phyloP scores from a whole-genome alignment of 2,113 vertebrate species.

The Toxostoma redivivum region DNA sequence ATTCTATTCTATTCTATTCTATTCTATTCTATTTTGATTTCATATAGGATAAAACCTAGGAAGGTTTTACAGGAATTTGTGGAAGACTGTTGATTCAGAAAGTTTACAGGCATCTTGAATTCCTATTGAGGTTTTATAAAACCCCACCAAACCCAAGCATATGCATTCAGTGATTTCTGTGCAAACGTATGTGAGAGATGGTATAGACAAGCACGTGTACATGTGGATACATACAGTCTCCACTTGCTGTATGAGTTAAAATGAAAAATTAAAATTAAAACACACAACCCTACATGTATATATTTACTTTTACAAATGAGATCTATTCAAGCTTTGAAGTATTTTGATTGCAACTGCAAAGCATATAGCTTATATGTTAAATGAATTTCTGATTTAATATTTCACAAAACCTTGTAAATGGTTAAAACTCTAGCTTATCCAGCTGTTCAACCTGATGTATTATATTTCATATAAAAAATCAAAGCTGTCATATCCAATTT shows the following conservation, averaged over 20 bases:
- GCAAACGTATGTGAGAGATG: not conserved
- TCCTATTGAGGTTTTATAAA: not conserved
- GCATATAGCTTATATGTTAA: not conserved
- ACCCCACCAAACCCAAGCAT: not conserved
- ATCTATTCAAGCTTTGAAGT: not conserved
- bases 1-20: not conserved
- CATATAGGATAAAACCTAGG: not conserved
- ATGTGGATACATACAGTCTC: rapidly evolving
- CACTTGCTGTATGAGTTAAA: rapidly evolving
- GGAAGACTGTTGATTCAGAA: not conserved
- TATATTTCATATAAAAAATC: not conserved
- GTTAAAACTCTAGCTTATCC: not conserved
- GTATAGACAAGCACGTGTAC: rapidly evolving
- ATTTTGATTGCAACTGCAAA: not conserved
- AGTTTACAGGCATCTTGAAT: not conserved
- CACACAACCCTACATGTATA: not conserved
- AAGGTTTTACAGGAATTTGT: not conserved
- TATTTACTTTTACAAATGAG: not conserved
- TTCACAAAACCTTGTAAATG: not conserved
- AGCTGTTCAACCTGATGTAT: not conserved
- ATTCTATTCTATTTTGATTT: not conserved
- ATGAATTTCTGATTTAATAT: not conserved
- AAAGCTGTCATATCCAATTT: not conserved
- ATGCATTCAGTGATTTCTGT: not conserved
- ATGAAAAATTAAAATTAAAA: too few species aligned